Percentiles rank a stretch among this genome's conserved stretches.
Evolutionary conservation across 2,797 vertebrate genomes (phyloP).

Genomic region (Protosalanx chinensis): DNA sequence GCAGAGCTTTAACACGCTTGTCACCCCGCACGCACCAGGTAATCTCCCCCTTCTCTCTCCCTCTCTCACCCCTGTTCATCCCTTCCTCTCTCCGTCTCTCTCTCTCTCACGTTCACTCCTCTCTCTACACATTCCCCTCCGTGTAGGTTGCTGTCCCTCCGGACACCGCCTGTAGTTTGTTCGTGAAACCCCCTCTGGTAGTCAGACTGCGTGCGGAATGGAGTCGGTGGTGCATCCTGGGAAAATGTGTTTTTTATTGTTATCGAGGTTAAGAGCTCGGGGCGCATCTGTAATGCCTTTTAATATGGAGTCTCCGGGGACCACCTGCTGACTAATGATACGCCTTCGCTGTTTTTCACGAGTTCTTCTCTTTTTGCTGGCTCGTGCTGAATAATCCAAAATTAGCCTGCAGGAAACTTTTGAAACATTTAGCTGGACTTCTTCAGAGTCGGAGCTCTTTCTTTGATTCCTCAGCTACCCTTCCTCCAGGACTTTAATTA

Average conservation of each 20-base stretch:
- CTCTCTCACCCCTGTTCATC: background rate
- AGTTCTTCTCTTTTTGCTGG: conserved; percentile 47
- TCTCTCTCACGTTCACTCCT: conserved; percentile 16
- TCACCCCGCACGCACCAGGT: conserved; percentile 71
- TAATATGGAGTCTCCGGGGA: conserved; percentile 31
- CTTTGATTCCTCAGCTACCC: conserved; percentile 30
- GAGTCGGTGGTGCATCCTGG: conserved; percentile 44
- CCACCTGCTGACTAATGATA: conserved; percentile 39
- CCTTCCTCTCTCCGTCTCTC: background rate
- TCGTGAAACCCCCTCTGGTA: no score
- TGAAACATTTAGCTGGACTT: conserved; percentile 55
- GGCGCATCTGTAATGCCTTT: conserved; percentile 34
- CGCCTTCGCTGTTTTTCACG: conserved; percentile 33
- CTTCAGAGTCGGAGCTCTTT: conserved; percentile 43
- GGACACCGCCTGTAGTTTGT: background rate
- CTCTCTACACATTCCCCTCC: background rate
- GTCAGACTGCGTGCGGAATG: conserved; percentile 33
- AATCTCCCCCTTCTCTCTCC: conserved; percentile 66
- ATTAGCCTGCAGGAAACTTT: conserved; percentile 51
- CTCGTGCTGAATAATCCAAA: conserved; percentile 57
- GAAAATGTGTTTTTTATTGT: conserved; percentile 10
- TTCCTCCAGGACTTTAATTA: conserved; percentile 54
- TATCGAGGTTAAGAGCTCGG: background rate
- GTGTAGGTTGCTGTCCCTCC: background rate
- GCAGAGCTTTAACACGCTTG: conserved; percentile 71